phyloP scores from a whole-genome alignment of 2,888 invertebrate species.

The Amphipoea oculea region DNA sequence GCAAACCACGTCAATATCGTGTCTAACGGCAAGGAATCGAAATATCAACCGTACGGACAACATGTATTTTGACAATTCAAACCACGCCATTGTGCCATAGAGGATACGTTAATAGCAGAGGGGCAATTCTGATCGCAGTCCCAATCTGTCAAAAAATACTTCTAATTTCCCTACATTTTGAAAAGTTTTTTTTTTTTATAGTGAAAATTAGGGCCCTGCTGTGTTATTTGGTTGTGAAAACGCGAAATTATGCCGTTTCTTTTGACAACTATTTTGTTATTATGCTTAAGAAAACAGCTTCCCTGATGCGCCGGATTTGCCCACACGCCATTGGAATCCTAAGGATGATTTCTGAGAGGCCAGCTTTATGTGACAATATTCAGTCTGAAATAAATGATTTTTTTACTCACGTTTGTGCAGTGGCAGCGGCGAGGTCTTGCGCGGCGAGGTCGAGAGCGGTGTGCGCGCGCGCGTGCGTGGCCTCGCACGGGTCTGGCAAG shows the following conservation, averaged over 20 bases:
- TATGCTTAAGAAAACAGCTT: neutral
- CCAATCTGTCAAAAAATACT: too few relatives aligned
- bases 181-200: too few relatives aligned
- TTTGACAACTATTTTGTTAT: neutral
- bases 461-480: conserved; percentile 96
- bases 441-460: conserved; percentile 97
- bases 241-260: neutral
- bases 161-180: too few relatives aligned
- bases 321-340: neutral
- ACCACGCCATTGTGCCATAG: too few relatives aligned
- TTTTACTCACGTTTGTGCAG: conserved; percentile 94
- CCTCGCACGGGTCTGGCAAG: conserved; percentile 98
- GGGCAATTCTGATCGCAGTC: too few relatives aligned
- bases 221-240: neutral
- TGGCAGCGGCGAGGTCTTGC: conserved; percentile 97
- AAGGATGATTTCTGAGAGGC: neutral
- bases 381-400: neutral
- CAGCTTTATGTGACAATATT: neutral
- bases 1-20: too few relatives aligned
- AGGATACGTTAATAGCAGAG: too few relatives aligned
- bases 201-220: too few relatives aligned
- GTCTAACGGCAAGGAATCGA: too few relatives aligned
- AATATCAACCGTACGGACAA: too few relatives aligned
- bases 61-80: too few relatives aligned
- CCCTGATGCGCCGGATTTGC: neutral